Evolutionary conservation across 1,140 invertebrate genomes (phyloP).

Genomic region (Antheraea pernyi): DNA sequence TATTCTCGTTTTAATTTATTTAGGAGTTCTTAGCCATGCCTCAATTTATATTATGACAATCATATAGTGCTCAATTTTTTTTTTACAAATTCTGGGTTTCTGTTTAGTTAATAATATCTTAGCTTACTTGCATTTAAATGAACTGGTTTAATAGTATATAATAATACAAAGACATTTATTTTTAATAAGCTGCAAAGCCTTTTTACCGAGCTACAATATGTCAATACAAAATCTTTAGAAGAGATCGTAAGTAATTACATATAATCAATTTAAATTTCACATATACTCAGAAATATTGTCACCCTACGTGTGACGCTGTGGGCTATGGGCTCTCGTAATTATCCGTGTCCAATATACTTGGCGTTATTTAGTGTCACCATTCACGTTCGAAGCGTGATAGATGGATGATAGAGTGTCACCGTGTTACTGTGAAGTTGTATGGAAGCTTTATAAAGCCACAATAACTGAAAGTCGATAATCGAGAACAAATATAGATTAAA

Average conservation of each 20-base stretch:
- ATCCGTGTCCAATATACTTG: constrained; percentile 52
- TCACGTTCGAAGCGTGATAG: constrained; percentile 31
- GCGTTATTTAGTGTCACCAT: constrained; percentile 49
- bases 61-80: no score
- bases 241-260: background rate
- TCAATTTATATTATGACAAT: no score
- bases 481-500: background rate
- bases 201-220: no score
- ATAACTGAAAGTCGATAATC: constrained; percentile 5
- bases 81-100: no score
- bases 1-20: no score
- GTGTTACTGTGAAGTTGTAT: background rate
- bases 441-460: background rate
- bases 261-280: background rate
- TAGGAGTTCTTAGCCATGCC: no score
- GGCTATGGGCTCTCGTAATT: constrained; percentile 49
- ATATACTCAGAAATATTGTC: constrained; percentile 13
- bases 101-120: no score
- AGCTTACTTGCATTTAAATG: no score
- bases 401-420: constrained; percentile 23
- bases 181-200: no score
- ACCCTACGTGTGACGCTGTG: constrained; percentile 39
- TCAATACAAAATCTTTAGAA: no score
- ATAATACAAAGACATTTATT: no score
- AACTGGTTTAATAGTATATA: no score